Evolutionary conservation across 2,888 invertebrate species (phyloP), one percentile per base, ranked within the genome.

Genomic region (Sesamia inferens): DNA sequence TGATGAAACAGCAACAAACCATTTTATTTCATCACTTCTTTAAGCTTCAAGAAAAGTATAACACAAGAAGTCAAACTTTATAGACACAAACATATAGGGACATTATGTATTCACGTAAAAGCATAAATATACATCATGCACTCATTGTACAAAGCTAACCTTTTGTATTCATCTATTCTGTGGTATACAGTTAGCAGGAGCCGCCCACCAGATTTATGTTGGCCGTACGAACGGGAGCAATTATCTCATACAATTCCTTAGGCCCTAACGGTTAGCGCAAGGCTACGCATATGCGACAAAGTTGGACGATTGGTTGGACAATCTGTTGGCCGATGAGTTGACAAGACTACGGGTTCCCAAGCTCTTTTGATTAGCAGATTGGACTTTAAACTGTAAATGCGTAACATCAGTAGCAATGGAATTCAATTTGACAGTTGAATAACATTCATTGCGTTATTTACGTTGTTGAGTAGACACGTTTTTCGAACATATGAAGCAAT

Each of bases 161-260:
- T 62, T 76, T 75, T 80, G 55, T 19, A 0, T 4, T 6, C 5
- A 22, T 44, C 16, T 62, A 74, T 31, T 57, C 22, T 22, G 42
- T 74, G 69, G 22, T 31, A 31, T 57, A 55, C 70, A 48, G 68
- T 65, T 68, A 80, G 2, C 13, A 31, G 62, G 31, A 48, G 48
- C 70, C 65, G 74, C 71, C 72, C 65, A 39, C 58, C 82, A 84
- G 78, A 81, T 84, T 84, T 86, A 85, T 81, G 86, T 80, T 61
- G 71, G 54, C 62, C 61, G 44, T 63, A 71, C 75, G 57, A 70
- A 74, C 81, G 57, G 86, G 84, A 85, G 61, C 80, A 83, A 84
- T 86, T 86, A 80, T 77, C 64, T 71, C 51, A 78, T 69, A 84
- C 82, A 69, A 84, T 80, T 75, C 65, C 84, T 86, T 74, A 77